Evolutionary conservation across 2,888 invertebrate species (phyloP), one percentile per base, ranked within the genome.

Genomic region (Tachystola acroxantha): DNA sequence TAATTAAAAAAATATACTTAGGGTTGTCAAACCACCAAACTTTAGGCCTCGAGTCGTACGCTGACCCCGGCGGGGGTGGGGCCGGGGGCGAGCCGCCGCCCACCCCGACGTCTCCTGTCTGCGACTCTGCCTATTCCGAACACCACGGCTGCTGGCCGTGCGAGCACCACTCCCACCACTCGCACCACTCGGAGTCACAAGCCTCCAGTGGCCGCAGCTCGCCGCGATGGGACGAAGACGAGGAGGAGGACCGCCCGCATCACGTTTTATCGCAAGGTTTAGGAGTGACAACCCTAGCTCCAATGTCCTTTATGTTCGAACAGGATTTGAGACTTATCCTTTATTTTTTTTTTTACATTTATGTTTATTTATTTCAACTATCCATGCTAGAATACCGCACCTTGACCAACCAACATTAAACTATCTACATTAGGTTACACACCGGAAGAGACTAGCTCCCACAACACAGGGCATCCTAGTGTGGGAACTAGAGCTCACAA

Each of bases 81-180:
- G n/a, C n/a, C n/a, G 85, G 84, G 61, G 85, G 82, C 36, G 75
- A 75, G 65, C 81, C 80, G 32, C 82, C 85, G 14, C 80, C 80
- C 36, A 79, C 85, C 46, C 88, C 82, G 57, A 80, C 77, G 48
- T 88, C 82, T 41, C 88, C 81, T 35, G 82, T 79, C 51, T 86
- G 73, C 71, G 88, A 82, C 72, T 86, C 81, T 38, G 88, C 82
- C 44, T 87, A 67, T 70, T 85, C 85, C 43, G 87, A 87, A 48
- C 87, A 86, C 56, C 77, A 77, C 57, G 81, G 81, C 42, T 82
- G 84, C 55, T 82, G 84, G 80, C 84, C 85, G 39, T 81, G 85
- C 64, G 85, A 85, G 51, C 80, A 77, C 40, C 77, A 56, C 40
- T 16, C 16, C 4, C 26, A 25, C 3, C 65, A 69, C 43, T 74